Evolutionary conservation across 2,888 invertebrate species (phyloP).

Genomic region (Ophioninae sp.): DNA sequence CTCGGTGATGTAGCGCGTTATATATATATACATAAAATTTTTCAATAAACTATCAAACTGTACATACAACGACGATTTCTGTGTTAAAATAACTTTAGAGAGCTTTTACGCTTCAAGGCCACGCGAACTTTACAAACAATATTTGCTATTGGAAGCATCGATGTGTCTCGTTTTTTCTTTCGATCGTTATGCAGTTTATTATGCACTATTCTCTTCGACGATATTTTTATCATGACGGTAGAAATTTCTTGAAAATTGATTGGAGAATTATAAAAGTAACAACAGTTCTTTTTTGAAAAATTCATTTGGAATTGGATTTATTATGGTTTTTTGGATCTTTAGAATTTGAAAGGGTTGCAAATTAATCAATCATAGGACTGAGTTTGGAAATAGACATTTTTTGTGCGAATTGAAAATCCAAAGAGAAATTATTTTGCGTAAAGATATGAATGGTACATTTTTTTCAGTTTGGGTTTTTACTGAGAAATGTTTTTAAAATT

Average conservation of each 20-base stretch:
- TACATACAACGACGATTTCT: conserved; percentile 1
- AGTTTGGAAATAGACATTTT: too few species aligned
- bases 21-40: conserved; percentile 23
- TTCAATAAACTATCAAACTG: conserved; percentile 41
- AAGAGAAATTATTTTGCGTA: too few species aligned
- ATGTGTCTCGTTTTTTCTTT: neutral
- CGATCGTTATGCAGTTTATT: neutral
- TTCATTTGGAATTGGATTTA: too few species aligned
- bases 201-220: neutral
- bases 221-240: neutral
- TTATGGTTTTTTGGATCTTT: too few species aligned
- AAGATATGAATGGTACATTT: too few species aligned
- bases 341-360: too few species aligned
- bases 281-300: too few species aligned
- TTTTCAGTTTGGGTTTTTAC: too few species aligned
- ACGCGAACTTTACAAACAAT: conserved; percentile 63
- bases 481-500: too few species aligned
- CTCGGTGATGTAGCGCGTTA: neutral
- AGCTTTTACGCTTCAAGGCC: conserved; percentile 49
- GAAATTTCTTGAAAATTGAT: neutral
- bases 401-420: too few species aligned
- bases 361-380: too few species aligned
- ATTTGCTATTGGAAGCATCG: conserved; percentile 39
- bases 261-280: too few species aligned
- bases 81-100: conserved; percentile 19